Evolutionary conservation across 1,140 invertebrate genomes (phyloP), one percentile per base, ranked within the genome.

Genomic region (Drosophila virilis): DNA sequence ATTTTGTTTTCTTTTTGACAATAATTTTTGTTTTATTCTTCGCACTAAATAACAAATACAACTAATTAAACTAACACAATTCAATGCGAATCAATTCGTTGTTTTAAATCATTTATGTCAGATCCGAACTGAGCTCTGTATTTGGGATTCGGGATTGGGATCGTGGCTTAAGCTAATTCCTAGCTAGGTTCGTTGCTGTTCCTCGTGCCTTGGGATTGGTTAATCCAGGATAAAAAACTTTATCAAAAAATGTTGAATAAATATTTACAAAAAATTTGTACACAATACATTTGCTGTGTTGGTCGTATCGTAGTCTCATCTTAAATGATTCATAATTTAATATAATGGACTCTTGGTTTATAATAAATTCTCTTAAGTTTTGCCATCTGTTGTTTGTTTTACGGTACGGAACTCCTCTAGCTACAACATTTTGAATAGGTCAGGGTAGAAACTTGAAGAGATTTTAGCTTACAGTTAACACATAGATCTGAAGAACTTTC

Each of bases 41-140:
- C 35, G 59, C 32, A 68, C 37, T 32, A 83, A 82, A 68, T 77
- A 64, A 78, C 46, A 70, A 55, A 37, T 61, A 61, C 38, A 54
- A 70, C 15, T 64, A 70, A 70, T 48, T 55, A 33, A 54, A 55
- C 13, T 28, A 80, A 79, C 57, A 81, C 28, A 80, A 85, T 68
- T 69, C 62, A 76, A 65, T 65, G 77, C 58, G 59, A 77, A 74
- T 65, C 28, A 38, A 52, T 51, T 48, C 10, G 22, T 13, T 58
- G n/a, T 15, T 54, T 15, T 13, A 13, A 52, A 43, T 38, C 22
- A 71, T 28, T 48, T 55, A 45, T 38, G 73, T 77, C 50, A 43
- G 40, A 77, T 81, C 45, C 37, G 61, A 65, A 33, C 32, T 28
- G 22, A 28, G 22, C 22, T 28, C 4, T 28, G 22, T 12, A n/a